Percentiles rank a stretch among this genome's conserved stretches.
These are phyloP conservation scores for Aphelinus certus DNA, from an alignment of 1,140 invertebrate species.

Conservation along the genomic window DNA sequence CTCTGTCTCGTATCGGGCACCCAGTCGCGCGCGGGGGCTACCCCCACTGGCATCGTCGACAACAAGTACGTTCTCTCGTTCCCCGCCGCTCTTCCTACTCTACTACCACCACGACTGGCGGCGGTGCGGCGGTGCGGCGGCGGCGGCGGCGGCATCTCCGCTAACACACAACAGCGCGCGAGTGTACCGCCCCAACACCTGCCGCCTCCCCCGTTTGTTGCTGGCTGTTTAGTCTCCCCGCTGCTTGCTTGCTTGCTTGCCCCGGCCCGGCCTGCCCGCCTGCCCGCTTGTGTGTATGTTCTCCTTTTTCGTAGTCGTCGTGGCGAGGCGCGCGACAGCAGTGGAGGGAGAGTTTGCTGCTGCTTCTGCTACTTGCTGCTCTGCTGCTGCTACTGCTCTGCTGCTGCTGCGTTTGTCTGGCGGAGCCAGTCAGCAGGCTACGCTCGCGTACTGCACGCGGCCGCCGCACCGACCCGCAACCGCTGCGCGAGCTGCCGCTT, in stretches of 20 bases:
- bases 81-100: slow-evolving; percentile 16
- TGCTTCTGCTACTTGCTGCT: too few relatives aligned
- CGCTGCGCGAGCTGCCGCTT: neutral
- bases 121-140: slow-evolving; percentile 53
- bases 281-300: slow-evolving; percentile 3
- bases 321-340: neutral
- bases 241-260: slow-evolving; percentile 6
- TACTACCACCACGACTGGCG: neutral
- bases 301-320: slow-evolving; percentile 15
- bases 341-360: too few relatives aligned
- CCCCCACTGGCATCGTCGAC: slow-evolving; percentile 60
- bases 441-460: slow-evolving; percentile 35
- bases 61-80: slow-evolving; percentile 56
- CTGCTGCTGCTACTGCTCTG: too few relatives aligned
- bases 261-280: neutral
- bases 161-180: slow-evolving; percentile 55
- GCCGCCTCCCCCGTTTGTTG: slow-evolving; percentile 19
- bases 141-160: slow-evolving; percentile 58
- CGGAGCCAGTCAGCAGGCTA: slow-evolving; percentile 3
- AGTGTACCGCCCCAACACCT: slow-evolving; percentile 38
- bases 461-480: slow-evolving; percentile 23
- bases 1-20: neutral
- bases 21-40: slow-evolving; percentile 19
- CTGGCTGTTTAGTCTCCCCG: slow-evolving; percentile 23
- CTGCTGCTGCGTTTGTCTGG: neutral